Evolutionary conservation across 2,797 vertebrate genomes (phyloP).

Genomic region (Enteromius argenteus): DNA sequence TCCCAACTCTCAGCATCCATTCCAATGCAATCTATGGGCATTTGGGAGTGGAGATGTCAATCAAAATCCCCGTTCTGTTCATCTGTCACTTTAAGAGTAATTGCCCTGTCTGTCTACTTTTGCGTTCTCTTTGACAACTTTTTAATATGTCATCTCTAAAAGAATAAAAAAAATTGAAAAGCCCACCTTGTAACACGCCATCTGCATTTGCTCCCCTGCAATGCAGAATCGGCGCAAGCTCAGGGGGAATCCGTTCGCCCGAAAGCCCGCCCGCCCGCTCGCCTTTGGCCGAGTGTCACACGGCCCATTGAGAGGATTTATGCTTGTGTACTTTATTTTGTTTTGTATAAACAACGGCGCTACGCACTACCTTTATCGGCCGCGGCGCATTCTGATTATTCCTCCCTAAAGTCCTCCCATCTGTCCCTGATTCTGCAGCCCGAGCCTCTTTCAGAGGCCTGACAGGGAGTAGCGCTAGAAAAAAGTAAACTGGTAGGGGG

Average conservation of each 20-base stretch:
- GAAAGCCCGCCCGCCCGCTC: neutral
- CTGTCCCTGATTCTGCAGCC: slow-evolving; percentile 88
- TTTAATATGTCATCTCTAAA: slow-evolving; percentile 1
- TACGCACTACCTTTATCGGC: slow-evolving; percentile 68
- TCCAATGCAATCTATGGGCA: slow-evolving; percentile 63
- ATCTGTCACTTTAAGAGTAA: slow-evolving; percentile 58
- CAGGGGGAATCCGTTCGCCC: neutral
- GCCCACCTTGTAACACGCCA: slow-evolving; percentile 26
- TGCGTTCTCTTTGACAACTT: neutral
- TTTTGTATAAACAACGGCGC: slow-evolving; percentile 73
- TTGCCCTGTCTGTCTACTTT: slow-evolving; percentile 46
- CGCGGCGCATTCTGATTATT: slow-evolving; percentile 83
- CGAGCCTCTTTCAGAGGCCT: slow-evolving; percentile 76
- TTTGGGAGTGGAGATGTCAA: slow-evolving; percentile 66
- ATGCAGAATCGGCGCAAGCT: slow-evolving; percentile 21
- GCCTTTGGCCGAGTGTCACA: slow-evolving; percentile 50
- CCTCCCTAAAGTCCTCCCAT: slow-evolving; percentile 89
- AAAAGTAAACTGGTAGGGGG: slow-evolving; percentile 86
- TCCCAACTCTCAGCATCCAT: slow-evolving; percentile 54
- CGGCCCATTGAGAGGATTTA: slow-evolving; percentile 61
- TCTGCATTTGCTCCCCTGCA: slow-evolving; percentile 38
- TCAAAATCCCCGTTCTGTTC: slow-evolving; percentile 58
- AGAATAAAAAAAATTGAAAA: neutral
- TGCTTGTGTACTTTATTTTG: slow-evolving; percentile 80
- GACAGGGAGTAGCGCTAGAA: slow-evolving; percentile 67